Evolutionary conservation across 2,113 vertebrate species (phyloP).

Genomic region (Sinocyclocheilus maitianheensis): DNA sequence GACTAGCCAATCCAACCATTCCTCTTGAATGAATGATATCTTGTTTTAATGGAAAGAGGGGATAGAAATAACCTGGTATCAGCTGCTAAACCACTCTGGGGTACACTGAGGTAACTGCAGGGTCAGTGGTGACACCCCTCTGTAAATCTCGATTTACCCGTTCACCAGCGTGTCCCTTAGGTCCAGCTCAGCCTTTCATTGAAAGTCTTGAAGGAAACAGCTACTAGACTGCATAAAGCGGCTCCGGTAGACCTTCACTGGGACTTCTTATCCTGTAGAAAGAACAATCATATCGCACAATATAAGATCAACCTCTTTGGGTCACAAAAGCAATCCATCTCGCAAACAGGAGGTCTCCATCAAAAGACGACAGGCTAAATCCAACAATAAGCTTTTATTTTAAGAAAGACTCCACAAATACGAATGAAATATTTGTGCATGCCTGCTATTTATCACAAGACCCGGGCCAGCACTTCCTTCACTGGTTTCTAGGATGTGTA

Average conservation of each 20-base stretch:
- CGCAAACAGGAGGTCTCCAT: conserved; percentile 54
- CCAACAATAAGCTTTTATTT: conserved; percentile 56
- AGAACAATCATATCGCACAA: conserved; percentile 52
- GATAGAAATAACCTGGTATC: background rate
- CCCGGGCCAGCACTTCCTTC: conserved; percentile 40
- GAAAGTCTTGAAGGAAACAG: conserved; percentile 30
- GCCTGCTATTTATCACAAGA: conserved; percentile 49
- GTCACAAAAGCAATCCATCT: conserved; percentile 50
- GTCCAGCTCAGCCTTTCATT: background rate
- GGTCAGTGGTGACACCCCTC: background rate
- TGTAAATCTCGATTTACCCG: background rate
- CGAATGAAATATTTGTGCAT: conserved; percentile 40
- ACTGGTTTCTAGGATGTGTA: conserved; percentile 48
- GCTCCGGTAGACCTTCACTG: conserved; percentile 2
- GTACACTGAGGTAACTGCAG: background rate
- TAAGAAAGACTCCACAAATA: conserved; percentile 47
- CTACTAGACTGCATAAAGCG: background rate
- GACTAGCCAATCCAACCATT: background rate
- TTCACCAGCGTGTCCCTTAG: conserved; percentile 10
- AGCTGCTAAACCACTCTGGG: background rate
- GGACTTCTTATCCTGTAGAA: conserved; percentile 49
- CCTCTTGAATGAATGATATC: background rate
- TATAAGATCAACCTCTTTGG: conserved; percentile 40
- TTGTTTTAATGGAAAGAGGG: background rate
- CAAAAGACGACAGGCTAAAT: conserved; percentile 29